A percentile compares a stretch with the other conserved stretches of the same genome.
These are phyloP conservation scores for Acridotheres tristis DNA, from an alignment of 2,797 vertebrate species.

Conservation along the genomic window DNA sequence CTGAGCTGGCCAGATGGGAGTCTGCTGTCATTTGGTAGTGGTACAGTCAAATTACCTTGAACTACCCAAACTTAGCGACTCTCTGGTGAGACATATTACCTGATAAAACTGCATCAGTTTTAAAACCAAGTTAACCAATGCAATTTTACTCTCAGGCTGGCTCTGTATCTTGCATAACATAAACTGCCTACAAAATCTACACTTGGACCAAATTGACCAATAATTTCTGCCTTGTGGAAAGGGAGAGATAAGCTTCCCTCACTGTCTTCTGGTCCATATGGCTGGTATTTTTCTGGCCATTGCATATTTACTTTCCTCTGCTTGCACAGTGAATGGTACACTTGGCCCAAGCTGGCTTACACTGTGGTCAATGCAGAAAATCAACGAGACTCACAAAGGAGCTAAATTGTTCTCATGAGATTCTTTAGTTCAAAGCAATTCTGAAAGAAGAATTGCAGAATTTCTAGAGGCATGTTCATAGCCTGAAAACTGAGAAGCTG, in stretches of 20 bases:
- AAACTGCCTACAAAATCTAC: neutral
- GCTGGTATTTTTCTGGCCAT: neutral
- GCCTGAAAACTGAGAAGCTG: neutral
- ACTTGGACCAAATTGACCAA: neutral
- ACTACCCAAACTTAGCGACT: neutral
- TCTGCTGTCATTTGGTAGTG: neutral
- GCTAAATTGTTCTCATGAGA: neutral
- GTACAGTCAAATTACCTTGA: neutral
- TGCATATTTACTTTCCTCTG: neutral
- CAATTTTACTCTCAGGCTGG: neutral
- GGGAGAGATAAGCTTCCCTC: neutral
- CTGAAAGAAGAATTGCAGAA: neutral
- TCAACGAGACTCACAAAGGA: neutral
- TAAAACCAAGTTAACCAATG: neutral
- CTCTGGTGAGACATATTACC: neutral
- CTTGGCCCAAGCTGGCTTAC: neutral
- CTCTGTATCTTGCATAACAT: neutral
- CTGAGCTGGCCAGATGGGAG: neutral
- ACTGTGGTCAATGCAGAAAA: neutral
- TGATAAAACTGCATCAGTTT: neutral
- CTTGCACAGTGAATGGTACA: neutral
- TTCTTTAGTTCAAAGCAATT: neutral
- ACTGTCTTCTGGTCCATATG: neutral
- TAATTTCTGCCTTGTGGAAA: neutral
- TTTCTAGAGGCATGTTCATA: neutral